Base-by-base conservation (phyloP, 2,113 vertebrate genomes). In the Phylloscopus whistleri region DNA sequence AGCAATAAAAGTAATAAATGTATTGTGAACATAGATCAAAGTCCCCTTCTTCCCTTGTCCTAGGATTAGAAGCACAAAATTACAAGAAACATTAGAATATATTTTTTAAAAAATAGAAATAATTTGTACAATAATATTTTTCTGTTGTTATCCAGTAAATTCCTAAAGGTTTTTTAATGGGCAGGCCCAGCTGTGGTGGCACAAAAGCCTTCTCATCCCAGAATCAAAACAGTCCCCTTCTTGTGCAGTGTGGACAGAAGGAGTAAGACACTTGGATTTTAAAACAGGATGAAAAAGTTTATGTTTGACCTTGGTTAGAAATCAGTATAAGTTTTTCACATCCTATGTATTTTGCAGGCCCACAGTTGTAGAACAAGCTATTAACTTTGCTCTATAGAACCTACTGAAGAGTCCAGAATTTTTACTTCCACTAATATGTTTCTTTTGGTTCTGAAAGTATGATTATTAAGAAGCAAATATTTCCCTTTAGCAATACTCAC, bases 91-190 rank as follows among this genome's bases (percentile, higher is more conserved):
- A 81, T 48, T 48, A 28, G 31, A 72, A 67, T 52, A 27, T 4
- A 69, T 72, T 62, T 67, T 0, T 46, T 0, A 5, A 56, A 59
- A n/a, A 24, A 43, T 4, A 18, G 2, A 68, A 49, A 72, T 46
- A 46, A 28, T 60, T 69, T 39, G 10, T 67, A 20, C 5, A 62
- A 30, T 62, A 39, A 66, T 44, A 76, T 58, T 43, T 6, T 46
- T 70, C 6, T 69, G 11, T 13, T 76, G 2, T 53, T 90, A 84
- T 49, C 37, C 23, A 84, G 10, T 20, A 69, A 52, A 80, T 80
- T 16, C 84, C 7, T 76, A 77, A 56, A 67, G 14, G 3, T 59
- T 60, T 83, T 84, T 84, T 55, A 68, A 55, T 37, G 9, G 16
- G 10, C 7, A 77, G 7, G 13, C 59, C 24, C 20, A 24, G 5